phyloP scores from a whole-genome alignment of 2,797 vertebrate species.

The Brotula barbata region DNA sequence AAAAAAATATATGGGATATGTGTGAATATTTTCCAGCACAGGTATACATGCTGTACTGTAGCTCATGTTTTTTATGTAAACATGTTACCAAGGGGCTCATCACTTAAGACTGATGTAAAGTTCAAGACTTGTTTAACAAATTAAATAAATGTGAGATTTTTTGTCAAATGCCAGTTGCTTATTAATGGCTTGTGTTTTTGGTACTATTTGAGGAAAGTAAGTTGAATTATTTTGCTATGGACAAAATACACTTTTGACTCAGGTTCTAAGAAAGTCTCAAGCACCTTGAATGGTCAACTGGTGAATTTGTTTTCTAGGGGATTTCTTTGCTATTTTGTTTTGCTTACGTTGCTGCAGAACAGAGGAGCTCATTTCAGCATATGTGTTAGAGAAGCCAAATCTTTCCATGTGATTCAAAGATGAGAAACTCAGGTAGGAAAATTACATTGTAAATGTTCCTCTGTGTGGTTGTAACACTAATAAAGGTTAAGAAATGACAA shows the following conservation, averaged over 20 bases:
- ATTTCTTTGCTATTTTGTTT: conserved; percentile 58
- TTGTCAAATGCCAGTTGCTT: conserved; percentile 84
- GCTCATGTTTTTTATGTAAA: conserved; percentile 92
- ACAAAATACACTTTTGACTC: conserved; percentile 73
- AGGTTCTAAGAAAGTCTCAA: conserved; percentile 72
- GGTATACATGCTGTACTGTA: conserved; percentile 85
- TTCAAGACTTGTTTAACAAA: conserved; percentile 99
- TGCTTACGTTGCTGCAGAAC: conserved; percentile 62
- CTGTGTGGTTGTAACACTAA: conserved; percentile 80
- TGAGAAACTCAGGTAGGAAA: conserved; percentile 81
- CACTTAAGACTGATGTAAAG: conserved; percentile 99
- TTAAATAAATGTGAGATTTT: conserved; percentile 99
- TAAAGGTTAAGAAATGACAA: conserved; percentile 74
- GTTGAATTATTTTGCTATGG: conserved; percentile 69
- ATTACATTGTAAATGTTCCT: conserved; percentile 80
- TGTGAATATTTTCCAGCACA: conserved; percentile 92
- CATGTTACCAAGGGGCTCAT: conserved; percentile 96
- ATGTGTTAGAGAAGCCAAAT: conserved; percentile 77
- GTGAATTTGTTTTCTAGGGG: conserved; percentile 48
- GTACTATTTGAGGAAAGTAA: conserved; percentile 54
- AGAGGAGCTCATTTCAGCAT: conserved; percentile 67
- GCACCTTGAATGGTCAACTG: conserved; percentile 63
- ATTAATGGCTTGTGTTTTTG: conserved; percentile 75
- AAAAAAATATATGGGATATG: conserved; percentile 80
- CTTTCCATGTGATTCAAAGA: conserved; percentile 78